Evolutionary conservation across 2,888 invertebrate genomes (phyloP), one percentile per base, ranked within the genome.

Genomic region (Drosophila nigritarsus): DNA sequence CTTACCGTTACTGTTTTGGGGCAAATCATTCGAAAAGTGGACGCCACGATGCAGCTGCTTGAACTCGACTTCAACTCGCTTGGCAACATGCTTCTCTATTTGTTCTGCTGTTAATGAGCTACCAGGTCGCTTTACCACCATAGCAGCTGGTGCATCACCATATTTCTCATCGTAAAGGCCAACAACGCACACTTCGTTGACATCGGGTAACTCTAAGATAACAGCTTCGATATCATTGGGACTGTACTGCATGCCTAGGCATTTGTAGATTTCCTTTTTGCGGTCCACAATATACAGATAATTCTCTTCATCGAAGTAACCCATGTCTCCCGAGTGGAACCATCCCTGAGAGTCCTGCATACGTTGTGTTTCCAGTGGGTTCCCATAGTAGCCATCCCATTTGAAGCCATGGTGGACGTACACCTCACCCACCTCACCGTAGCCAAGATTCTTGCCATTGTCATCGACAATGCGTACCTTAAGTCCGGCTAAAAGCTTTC

Each of bases 321-420:
- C 92, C 60, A 91, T 32, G 62, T 92, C 92, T 5, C 92, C 92
- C 0, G 89, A 76, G 24, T 84, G 87, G 20, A 90, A 76, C 91
- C 90, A 92, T 18, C 89, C 86, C 4, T 88, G 65, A 0, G 56
- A 53, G 45, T 91, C 90, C 6, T 80, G 69, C 9, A 78, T 65
- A 24, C 59, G 53, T 42, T 75, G 62, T 2, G 90, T 88, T 20
- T 80, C 90, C 18, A 59, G 54, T 0, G 76, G 66, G 61, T 91
- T 89, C 7, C 80, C 75, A 61, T 86, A 90, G 36, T 92, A 92
- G 9, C 92, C 92, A n/a, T 50, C 54, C 88, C 91, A 91, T 18
- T 59, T 58, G 1, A 24, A 42, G 0, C 60, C 60, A 3, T 65
- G 63, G 27, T 80, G 63, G 0, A 82, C 29, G 13, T 73, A 78